Base-by-base conservation (phyloP, 2,888 invertebrate genomes). In the Meganola albula region DNA sequence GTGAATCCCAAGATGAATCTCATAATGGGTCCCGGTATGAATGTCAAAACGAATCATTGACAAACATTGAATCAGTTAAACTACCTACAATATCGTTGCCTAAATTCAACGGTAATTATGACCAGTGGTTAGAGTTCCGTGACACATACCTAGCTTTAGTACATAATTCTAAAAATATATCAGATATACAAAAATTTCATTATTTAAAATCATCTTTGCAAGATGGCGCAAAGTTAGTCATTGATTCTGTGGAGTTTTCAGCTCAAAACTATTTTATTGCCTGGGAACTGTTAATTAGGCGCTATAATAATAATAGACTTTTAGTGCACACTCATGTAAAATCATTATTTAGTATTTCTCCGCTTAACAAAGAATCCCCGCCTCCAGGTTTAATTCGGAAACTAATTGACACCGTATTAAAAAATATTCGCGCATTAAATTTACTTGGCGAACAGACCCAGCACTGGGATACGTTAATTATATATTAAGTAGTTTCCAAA, bases 381-480 rank as follows among this genome's bases (percentile, higher is more conserved):
- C 7, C 10, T 7, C 33, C n/a, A n/a, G n/a, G n/a, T n/a, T n/a
- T n/a, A 29, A 32, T 52, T 11, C 31, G 48, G 8, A 45, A 36
- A 8, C 10, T 51, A 2, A 40, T 51, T 14, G 51, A 54, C 24
- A 30, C 29, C 2, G 12, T 42, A 5, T 24, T 37, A 7, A 39
- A 37, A 20, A 55, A 49, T 26, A 10, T 52, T 4, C 32, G 49
- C 0, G 43, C 46, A 0, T 25, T 52, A 4, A 35, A 44, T 14
- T 20, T 29, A 0, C 22, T 52, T 11, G 40, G 32, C n/a, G 41
- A 46, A 18, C 48, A 48, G 0, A 47, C 45, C 2, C 42, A 45
- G 1, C 11, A 12, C 1, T 54, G 49, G 52, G 50, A 55, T 9
- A 47, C 44, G n/a, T 12, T 55, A 12, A 36, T 52, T 10, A 48